Evolutionary conservation across 2,797 vertebrate species (phyloP), one percentile per base, ranked within the genome.

Genomic region (Coendou prehensilis): DNA sequence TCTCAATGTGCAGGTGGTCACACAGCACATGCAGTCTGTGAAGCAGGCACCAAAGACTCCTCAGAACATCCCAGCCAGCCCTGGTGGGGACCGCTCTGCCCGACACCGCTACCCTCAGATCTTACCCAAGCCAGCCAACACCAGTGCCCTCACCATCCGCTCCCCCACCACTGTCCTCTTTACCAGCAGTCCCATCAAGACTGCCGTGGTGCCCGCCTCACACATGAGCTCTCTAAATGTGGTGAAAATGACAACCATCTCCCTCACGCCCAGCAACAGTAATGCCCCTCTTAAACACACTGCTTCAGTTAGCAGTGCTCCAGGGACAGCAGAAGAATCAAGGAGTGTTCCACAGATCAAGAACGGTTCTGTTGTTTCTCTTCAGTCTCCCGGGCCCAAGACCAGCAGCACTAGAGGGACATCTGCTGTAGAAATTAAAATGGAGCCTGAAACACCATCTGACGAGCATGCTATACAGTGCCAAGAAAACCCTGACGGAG

Each of bases 101-200:
- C 99, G 99, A 50, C 99, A 99, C 97, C 99, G 99, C 67, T 99
- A 99, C 73, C 98, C 99, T 1, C 99, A 99, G 98, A 99, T 99
- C 98, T 97, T 99, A 83, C 99, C 99, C 91, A 99, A 99, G 98
- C 99, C 99, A 96, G 98, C 99, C 22, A 98, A 98, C 97, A 99
- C 99, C 94, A 99, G 99, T 89, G 98, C 99, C 6, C 99, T 99
- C 98, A 98, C 99, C 88, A 98, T 99, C 97, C 99, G 99, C 96
- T 99, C 99, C 3, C 99, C 99, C 45, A 99, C 99, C 0, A 99
- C 99, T 59, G 99, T 99, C 98, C 99, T 99, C 79, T 99, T 99
- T 50, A 98, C 99, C 80, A 99, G 99, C 98, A 99, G 99, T 97
- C 99, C 99, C 83, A 99, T 99, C 94, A 99, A 99, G 98, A 99